phyloP scores from a whole-genome alignment of 2,797 vertebrate species.

The Parotocinclus haroldoi region DNA sequence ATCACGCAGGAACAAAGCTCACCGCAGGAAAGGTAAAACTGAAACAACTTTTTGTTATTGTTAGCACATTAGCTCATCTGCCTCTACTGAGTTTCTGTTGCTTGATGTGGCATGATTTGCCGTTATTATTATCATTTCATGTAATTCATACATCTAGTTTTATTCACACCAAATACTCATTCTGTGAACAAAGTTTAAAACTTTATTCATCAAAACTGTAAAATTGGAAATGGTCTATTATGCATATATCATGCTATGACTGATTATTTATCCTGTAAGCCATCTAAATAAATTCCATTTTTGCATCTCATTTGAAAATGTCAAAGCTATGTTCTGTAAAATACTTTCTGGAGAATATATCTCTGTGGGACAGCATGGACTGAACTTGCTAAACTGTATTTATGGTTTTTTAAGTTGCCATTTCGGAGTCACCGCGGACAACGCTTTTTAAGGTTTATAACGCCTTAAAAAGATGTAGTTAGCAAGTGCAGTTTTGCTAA shows the following conservation, averaged over 20 bases:
- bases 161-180: neutral
- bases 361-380: conserved; percentile 24
- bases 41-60: neutral
- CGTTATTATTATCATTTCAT: neutral
- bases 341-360: conserved; percentile 1
- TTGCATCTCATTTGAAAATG: conserved; percentile 2
- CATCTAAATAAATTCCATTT: conserved; percentile 19
- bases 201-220: neutral
- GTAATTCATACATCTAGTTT: neutral
- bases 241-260: conserved; percentile 15
- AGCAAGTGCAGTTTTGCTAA: too few relatives aligned
- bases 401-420: conserved; percentile 1
- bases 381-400: conserved; percentile 32
- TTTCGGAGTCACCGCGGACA: conserved; percentile 1
- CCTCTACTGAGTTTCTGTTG: too few relatives aligned
- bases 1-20: conserved; percentile 56
- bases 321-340: conserved; percentile 7
- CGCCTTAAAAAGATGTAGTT: too few relatives aligned
- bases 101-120: too few relatives aligned
- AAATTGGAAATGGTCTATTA: conserved; percentile 25
- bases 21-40: conserved; percentile 75
- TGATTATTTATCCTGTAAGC: neutral
- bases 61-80: neutral
- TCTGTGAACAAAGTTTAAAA: neutral
- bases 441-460: neutral